Conservation (phyloP, 2,113 vertebrate species). For the Percina caprodes region DNA sequence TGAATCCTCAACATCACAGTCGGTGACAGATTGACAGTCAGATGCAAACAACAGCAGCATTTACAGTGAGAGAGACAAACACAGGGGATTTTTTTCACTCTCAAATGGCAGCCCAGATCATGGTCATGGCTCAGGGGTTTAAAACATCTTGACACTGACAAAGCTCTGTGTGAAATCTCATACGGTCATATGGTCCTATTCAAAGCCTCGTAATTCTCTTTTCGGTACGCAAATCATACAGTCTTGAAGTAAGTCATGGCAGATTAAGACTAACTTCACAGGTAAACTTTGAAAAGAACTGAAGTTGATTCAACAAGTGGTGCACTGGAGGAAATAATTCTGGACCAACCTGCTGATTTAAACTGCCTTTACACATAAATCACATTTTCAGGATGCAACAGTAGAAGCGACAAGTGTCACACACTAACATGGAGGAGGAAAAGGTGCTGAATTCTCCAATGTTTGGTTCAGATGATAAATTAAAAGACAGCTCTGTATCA, state of each 20-base stretch:
- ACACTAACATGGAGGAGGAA: constrained; percentile 60
- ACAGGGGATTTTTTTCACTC: constrained; percentile 52
- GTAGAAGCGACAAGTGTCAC: constrained; percentile 46
- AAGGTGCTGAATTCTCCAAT: constrained; percentile 24
- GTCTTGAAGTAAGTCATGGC: constrained; percentile 22
- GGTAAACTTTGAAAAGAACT: constrained; percentile 49
- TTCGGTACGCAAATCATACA: constrained; percentile 24
- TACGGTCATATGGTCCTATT: constrained; percentile 53
- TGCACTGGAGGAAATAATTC: constrained; percentile 12
- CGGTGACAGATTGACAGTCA: constrained; percentile 66
- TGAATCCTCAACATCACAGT: constrained; percentile 59
- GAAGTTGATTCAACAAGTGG: constrained; percentile 66
- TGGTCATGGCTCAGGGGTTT: constrained; percentile 63
- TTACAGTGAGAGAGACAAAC: constrained; percentile 42
- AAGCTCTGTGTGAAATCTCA: constrained; percentile 63
- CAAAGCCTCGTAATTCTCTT: constrained; percentile 41
- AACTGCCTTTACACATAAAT: constrained; percentile 57
- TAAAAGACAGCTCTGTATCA: constrained; percentile 1
- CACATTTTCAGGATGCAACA: constrained; percentile 44
- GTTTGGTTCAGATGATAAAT: constrained; percentile 8
- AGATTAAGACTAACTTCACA: constrained; percentile 29
- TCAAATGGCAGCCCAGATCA: constrained; percentile 58
- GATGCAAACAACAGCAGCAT: constrained; percentile 62
- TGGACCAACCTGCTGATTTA: constrained; percentile 40
- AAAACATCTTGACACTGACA: constrained; percentile 59